Evolutionary conservation across 2,888 invertebrate genomes (phyloP), one percentile per base, ranked within the genome.

Genomic region (Phaonia tiefii): DNA sequence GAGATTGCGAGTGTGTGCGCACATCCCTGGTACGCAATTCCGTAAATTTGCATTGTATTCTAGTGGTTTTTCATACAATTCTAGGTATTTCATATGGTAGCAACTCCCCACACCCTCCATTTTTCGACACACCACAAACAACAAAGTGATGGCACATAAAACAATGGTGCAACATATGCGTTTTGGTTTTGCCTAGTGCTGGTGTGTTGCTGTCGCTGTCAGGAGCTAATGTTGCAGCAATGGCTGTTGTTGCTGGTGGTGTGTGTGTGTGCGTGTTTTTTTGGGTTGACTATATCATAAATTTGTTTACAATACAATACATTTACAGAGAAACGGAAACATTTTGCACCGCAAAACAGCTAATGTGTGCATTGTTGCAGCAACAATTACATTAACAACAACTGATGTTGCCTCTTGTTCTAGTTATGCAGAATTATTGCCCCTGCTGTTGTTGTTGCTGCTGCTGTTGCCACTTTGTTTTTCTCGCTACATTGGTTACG

Each of bases 321-420:
- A 58, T 58, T 58, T 58, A 44, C 44, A 44, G 78, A 56, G 72
- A 78, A 81, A 65, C 78, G 81, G 81, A 81, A 78, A 78, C 81
- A 75, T 72, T 81, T 81, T 75, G 71, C 71, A 77, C 77, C 80
- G 71, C 77, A 77, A 77, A 71, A 74, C 31, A 81, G 71, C 66
- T 49, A 78, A 70, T 77, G 58, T 73, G 70, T 73, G 73, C 58
- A 49, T 75, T 67, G 71, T 49, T 78, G 71, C 63, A 75, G 60
- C 77, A 81, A 72, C 81, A 78, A 78, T 81, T 81, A 75, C 81
- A 81, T 81, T 81, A 75, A 39, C 77, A 75, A 46, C 77, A 81
- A 81, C 77, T 75, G 81, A 67, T 81, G 75, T 63, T 42, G 42
- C 42, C 54, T 22, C 20, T 17, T 31, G 39, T 60, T 60, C 60